Base-by-base conservation (phyloP, 2,888 invertebrate genomes). In the Dynastes grantii region DNA sequence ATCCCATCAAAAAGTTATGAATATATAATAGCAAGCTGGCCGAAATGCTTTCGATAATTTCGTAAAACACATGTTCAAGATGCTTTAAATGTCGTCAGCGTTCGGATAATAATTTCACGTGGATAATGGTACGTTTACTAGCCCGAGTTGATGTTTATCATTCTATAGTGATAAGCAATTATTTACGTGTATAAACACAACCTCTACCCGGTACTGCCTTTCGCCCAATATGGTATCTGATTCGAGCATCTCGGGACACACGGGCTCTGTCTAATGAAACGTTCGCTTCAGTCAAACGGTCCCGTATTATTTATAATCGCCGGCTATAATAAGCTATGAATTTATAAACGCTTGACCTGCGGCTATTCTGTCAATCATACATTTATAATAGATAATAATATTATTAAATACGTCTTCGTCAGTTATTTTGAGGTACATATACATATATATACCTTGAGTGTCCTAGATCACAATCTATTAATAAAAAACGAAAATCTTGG, bases 331-430 rank as follows among this genome's bases (percentile, higher is more conserved):
- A 58, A 73, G 73, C 73, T 73, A 70, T 70, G 63, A 71, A 71
- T 71, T 70, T 77, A 64, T 71, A 68, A 77, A 61, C 64, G 45
- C 55, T 61, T 53, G 64, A 71, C 63, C 64, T 22, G 53, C 27
- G 71, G 70, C 71, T 70, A 71, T 71, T 70, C 77, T 77, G 77
- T 77, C 77, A 77, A 77, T 71, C 77, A 77, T 77, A 32, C 77
- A 77, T 68, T 77, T 71, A 70, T 71, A 77, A 71, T 63, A 53
- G 77, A 53, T 77, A 77, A 77, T 77, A 77, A 77, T 77, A 73
- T 73, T 73, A 45, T 73, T 73, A 73, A 73, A 73, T 73, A 58
- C 65, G 67, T 76, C 65, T 65, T 65, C 76, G 63, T 76, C 49
- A 55, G 67, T 76, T 76, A 76, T 67, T 67, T 49, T 53, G n/a